Evolutionary conservation across 2,113 vertebrate species (phyloP).

Genomic region (Oryzias melastigma): DNA sequence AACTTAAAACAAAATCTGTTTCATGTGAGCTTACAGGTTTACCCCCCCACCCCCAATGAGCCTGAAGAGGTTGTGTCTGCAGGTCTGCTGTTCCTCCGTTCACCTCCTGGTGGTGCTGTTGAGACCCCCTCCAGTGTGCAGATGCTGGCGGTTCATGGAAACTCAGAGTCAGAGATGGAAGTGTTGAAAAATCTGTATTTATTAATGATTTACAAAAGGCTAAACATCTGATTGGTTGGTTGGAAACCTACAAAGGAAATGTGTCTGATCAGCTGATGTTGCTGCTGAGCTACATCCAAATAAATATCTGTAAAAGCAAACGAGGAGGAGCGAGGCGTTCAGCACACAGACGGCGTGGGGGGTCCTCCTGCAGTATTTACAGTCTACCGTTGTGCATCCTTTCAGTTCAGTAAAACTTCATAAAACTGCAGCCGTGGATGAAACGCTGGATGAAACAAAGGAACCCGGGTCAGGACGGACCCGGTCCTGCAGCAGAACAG

Average conservation of each 20-base stretch:
- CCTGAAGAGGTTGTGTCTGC: too few species aligned
- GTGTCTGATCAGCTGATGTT: too few species aligned
- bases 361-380: conserved; percentile 68
- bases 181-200: conserved; percentile 82
- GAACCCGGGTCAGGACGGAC: conserved; percentile 1
- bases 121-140: too few species aligned
- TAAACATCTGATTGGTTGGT: conserved; percentile 77
- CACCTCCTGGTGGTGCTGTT: conserved; percentile 4
- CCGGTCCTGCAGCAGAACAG: conserved; percentile 35
- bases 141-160: conserved; percentile 1
- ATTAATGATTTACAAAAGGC: conserved; percentile 85
- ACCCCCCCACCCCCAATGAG: too few species aligned
- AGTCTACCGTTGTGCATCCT: conserved; percentile 22
- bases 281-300: conserved; percentile 39
- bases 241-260: conserved; percentile 69
- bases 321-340: conserved; percentile 11
- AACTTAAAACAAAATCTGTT: too few species aligned
- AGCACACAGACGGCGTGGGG: too few species aligned
- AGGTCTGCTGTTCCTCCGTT: not conserved
- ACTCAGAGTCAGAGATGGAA: conserved; percentile 28
- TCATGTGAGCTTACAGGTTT: too few species aligned
- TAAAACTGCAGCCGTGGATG: conserved; percentile 34
- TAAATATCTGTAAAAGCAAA: conserved; percentile 72
- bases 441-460: not conserved
- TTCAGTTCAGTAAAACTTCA: conserved; percentile 54